These are phyloP conservation scores for Drosophila atroscutellata DNA, from an alignment of 2,888 invertebrate species.

Conservation along the genomic window DNA sequence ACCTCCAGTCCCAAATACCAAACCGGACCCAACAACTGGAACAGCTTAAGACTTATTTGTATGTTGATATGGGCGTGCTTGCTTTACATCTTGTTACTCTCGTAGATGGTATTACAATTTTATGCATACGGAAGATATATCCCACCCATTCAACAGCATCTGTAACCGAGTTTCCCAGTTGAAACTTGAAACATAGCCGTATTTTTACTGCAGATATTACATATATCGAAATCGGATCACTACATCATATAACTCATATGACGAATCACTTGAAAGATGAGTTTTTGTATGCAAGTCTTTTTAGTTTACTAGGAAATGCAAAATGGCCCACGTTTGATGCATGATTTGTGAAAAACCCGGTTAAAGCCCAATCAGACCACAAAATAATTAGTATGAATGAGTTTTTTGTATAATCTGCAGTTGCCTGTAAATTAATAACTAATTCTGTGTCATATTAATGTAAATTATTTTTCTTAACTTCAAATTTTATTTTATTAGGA, in stretches of 20 bases:
- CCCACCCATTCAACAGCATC: background rate
- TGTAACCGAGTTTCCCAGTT: background rate
- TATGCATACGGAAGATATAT: background rate
- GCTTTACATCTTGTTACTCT: background rate
- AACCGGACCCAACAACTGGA: constrained; percentile 36
- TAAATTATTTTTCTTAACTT: background rate
- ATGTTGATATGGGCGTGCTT: background rate
- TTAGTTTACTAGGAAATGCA: background rate
- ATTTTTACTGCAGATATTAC: background rate
- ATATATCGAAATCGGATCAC: background rate
- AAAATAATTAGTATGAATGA: background rate
- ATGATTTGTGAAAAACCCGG: fast-evolving
- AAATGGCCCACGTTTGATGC: fast-evolving
- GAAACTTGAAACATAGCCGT: background rate
- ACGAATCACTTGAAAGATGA: background rate
- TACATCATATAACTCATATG: background rate
- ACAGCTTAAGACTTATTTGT: background rate
- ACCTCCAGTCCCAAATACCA: constrained; percentile 17
- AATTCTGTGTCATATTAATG: background rate
- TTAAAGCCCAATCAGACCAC: background rate
- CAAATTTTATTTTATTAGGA: background rate
- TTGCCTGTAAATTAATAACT: background rate
- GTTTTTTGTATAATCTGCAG: background rate
- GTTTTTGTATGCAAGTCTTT: background rate
- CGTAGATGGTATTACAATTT: background rate